Conservation (phyloP, 2,797 vertebrate genomes). For the Takifugu rubripes region DNA sequence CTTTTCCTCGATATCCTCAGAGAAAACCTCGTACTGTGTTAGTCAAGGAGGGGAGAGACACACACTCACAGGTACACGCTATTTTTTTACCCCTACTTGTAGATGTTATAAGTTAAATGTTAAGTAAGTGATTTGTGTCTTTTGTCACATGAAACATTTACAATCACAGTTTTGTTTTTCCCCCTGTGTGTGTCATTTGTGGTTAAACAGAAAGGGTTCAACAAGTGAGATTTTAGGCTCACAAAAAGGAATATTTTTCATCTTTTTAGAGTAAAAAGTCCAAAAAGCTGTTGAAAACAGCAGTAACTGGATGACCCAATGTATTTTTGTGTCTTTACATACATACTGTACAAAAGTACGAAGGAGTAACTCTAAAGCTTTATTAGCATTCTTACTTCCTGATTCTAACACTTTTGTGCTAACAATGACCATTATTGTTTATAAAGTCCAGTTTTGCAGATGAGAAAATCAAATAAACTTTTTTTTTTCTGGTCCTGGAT, state of each 20-base stretch:
- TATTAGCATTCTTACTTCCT: too few relatives aligned
- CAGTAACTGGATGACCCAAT: neutral
- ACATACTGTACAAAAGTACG: slow-evolving; percentile 4
- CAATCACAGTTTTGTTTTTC: too few relatives aligned
- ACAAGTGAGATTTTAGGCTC: too few relatives aligned
- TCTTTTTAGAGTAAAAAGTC: too few relatives aligned
- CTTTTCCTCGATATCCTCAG: neutral
- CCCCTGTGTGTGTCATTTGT: too few relatives aligned
- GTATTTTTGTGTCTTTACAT: neutral
- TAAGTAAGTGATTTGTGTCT: neutral
- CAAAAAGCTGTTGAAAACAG: too few relatives aligned
- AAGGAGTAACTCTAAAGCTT: slow-evolving; percentile 5
- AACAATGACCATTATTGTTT: neutral
- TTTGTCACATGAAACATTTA: too few relatives aligned
- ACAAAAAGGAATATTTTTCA: too few relatives aligned
- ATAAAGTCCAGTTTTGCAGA: neutral
- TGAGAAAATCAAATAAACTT: neutral
- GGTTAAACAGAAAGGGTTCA: too few relatives aligned
- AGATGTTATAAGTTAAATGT: neutral
- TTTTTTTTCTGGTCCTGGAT: slow-evolving; percentile 6
- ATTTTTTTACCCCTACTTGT: neutral
- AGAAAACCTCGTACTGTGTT: slow-evolving; percentile 15
- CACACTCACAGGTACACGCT: neutral
- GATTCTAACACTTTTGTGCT: too few relatives aligned
- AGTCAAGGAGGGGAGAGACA: slow-evolving; percentile 10